Conservation (phyloP, 2,888 invertebrate genomes). For the Sialis lutaria region DNA sequence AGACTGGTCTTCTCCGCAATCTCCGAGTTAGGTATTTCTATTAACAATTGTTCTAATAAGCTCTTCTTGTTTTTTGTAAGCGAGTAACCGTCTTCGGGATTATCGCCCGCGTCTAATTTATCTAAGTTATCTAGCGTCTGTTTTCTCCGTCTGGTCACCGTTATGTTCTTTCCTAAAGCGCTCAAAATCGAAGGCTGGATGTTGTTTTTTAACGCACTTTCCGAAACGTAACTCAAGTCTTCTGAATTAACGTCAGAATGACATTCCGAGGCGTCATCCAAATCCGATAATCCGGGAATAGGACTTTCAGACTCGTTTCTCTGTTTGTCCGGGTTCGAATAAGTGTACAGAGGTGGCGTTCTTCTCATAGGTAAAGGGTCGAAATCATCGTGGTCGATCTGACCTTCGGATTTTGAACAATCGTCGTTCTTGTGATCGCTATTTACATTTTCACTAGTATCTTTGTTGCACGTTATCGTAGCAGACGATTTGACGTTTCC, state of each 20-base stretch:
- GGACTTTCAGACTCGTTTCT: conserved; percentile 23
- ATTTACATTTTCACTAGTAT: neutral
- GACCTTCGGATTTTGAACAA: neutral
- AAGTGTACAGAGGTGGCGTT: conserved; percentile 59
- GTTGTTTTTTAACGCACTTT: neutral
- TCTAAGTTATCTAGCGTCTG: conserved; percentile 8
- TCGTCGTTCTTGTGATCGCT: neutral
- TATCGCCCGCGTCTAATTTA: conserved; percentile 5
- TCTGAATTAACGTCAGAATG: conserved; percentile 7
- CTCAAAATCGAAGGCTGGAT: neutral
- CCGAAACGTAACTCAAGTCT: conserved; percentile 2
- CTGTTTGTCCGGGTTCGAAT: conserved; percentile 53
- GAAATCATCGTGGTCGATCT: conserved; percentile 19
- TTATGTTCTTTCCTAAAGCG: neutral
- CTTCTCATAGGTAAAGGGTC: conserved; percentile 54
- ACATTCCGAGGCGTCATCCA: conserved; percentile 8
- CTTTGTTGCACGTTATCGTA: neutral
- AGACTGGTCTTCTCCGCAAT: conserved; percentile 24
- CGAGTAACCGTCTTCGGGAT: conserved; percentile 9
- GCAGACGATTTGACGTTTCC: neutral
- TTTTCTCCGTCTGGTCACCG: conserved; percentile 7
- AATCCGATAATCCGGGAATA: conserved; percentile 8
- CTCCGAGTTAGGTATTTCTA: conserved; percentile 58
- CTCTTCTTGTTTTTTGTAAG: conserved; percentile 25
- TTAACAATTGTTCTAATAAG: conserved; percentile 59